phyloP scores from a whole-genome alignment of 2,888 invertebrate species.

The Heliconius erato region DNA sequence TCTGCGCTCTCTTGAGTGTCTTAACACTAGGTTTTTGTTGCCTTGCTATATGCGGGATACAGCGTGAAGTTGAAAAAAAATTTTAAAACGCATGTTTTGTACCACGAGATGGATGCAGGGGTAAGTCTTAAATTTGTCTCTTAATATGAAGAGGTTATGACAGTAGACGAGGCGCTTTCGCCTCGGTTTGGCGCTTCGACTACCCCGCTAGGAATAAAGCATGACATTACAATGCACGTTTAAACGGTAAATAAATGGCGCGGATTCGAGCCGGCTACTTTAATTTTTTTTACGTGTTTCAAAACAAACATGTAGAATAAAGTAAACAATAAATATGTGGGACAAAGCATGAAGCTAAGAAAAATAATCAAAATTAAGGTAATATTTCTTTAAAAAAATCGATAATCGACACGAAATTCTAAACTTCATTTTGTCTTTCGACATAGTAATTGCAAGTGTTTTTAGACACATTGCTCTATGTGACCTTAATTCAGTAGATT shows the following conservation, averaged over 20 bases:
- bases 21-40: too few relatives aligned
- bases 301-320: too few relatives aligned
- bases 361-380: too few relatives aligned
- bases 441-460: background rate
- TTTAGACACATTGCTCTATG: background rate
- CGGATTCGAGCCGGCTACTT: too few relatives aligned
- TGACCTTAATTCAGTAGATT: constrained; percentile 7
- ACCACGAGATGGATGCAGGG: background rate
- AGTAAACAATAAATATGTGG: too few relatives aligned
- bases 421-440: background rate
- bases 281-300: too few relatives aligned
- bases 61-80: background rate
- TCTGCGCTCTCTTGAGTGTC: too few relatives aligned
- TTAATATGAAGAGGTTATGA: background rate
- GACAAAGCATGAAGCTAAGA: too few relatives aligned
- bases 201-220: background rate
- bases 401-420: background rate
- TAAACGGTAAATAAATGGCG: too few relatives aligned
- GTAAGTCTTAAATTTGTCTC: too few relatives aligned
- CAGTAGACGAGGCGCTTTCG: background rate
- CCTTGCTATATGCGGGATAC: background rate
- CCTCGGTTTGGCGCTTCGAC: too few relatives aligned
- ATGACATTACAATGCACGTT: too few relatives aligned
- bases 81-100: background rate
- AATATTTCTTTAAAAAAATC: background rate